Base-by-base conservation (phyloP, 1,140 invertebrate genomes). In the Lepidurus arcticus region DNA sequence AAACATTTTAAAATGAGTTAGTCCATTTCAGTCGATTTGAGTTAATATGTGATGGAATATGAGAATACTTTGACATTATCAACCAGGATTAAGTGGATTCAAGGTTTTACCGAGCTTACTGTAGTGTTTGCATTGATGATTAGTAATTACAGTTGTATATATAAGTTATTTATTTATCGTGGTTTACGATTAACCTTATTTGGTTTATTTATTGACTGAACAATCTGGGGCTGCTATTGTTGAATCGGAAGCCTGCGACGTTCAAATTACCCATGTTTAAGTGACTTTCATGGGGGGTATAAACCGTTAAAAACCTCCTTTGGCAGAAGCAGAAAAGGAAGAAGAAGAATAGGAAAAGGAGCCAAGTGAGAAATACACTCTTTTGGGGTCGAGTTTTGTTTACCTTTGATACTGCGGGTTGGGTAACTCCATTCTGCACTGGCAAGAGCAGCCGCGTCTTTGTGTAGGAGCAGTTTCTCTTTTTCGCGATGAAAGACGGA, bases 401-500 rank as follows among this genome's bases (percentile, higher is more conserved):
- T 65, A 65, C 53, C 53, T 65, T 65, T 65, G 53, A 65, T 65
- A 65, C 53, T 8, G n/a, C 53, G 53, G 53, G 16, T 65, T 3
- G 53, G 53, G 21, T 65, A 65, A 65, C 53, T 65, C 53, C 53
- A 65, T 65, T 65, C 53, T 65, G 9, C 53, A 65, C 16, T 16
- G 53, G 53, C 53, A 4, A 16, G 53, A 11, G 45, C 45, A 47
- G 45, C 45, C 45, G 45, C 45, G 45, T 65, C 53, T 65, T 65
- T 65, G 53, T 65, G 53, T 65, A 65, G 16, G 53, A 65, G 53
- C 53, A n/a, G 53, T 65, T 65, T 65, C 53, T 65, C 53, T 21
- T 65, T 65, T 65, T 65, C 53, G 16, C 53, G 53, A 65, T 65
- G 53, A 65, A 65, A 65, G 53, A 65, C 53, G 53, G 53, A 65